Conservation (phyloP, 2,113 vertebrate species). For the Oreocharis arfaki region DNA sequence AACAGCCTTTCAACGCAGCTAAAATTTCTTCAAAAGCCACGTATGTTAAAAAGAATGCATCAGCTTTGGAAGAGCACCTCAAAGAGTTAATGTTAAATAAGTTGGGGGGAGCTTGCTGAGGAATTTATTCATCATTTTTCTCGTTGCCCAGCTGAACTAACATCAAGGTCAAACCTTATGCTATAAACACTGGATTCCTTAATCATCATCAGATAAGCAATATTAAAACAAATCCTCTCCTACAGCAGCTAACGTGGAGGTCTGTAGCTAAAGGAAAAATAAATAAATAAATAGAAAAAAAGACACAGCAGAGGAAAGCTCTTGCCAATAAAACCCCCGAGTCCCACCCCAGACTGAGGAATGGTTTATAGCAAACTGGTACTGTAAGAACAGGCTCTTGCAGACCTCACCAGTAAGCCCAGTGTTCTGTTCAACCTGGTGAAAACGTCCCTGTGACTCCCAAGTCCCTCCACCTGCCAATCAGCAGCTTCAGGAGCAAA, state of each 20-base stretch:
- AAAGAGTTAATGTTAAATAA: not conserved
- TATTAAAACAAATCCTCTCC: not conserved
- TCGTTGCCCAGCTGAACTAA: constrained; percentile 19
- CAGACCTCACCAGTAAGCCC: not conserved
- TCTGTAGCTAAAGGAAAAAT: not conserved
- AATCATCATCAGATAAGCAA: constrained; percentile 38
- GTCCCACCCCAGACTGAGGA: not conserved
- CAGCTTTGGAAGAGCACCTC: not conserved
- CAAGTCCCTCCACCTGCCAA: too few species aligned
- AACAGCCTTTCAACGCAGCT: not conserved
- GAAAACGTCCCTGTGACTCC: not conserved
- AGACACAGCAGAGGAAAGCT: not conserved
- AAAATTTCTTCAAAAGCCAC: not conserved
- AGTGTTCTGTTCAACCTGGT: not conserved
- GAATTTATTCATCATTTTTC: constrained; percentile 1
- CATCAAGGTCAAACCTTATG: not conserved
- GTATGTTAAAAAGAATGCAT: not conserved
- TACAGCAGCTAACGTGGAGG: not conserved
- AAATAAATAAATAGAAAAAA: not conserved
- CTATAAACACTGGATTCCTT: constrained; percentile 26
- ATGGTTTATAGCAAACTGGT: not conserved
- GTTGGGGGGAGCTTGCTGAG: not conserved
- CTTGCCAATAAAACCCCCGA: not conserved
- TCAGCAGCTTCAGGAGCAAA: not conserved
- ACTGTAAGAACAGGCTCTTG: not conserved